Conservation (phyloP, 2,888 invertebrate genomes). For the Agrilus cyanescens region DNA sequence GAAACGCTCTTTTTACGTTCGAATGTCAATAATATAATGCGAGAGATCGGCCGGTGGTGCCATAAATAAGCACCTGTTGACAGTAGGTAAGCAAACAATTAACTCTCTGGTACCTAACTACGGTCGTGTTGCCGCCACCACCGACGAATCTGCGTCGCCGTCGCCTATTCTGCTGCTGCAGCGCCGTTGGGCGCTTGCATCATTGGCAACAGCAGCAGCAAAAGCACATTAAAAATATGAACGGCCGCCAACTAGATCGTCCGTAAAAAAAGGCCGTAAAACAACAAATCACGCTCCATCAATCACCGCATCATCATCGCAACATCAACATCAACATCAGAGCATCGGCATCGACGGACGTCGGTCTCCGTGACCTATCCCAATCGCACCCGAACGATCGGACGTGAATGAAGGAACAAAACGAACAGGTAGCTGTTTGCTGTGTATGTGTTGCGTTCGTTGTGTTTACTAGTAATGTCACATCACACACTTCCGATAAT, state of each 20-base stretch:
- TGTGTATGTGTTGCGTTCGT: conserved; percentile 3
- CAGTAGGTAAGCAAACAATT: conserved; percentile 17
- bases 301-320: conserved; percentile 19
- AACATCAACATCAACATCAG: neutral
- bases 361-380: conserved; percentile 23
- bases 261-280: conserved; percentile 31
- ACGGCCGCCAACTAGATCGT: conserved; percentile 23
- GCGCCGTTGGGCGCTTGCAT: conserved; percentile 3
- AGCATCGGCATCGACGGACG: neutral
- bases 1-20: too few relatives aligned
- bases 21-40: too few relatives aligned
- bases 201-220: conserved; percentile 8
- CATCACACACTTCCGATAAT: conserved; percentile 33
- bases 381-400: conserved; percentile 24
- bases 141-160: conserved; percentile 2
- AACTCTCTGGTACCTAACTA: conserved; percentile 4
- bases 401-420: conserved; percentile 20
- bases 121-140: conserved; percentile 3
- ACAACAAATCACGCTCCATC: conserved; percentile 29
- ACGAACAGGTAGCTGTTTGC: conserved; percentile 9
- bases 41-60: conserved; percentile 3
- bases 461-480: conserved; percentile 20
- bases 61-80: conserved; percentile 19
- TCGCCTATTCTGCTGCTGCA: conserved; percentile 1
- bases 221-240: conserved; percentile 13